Evolutionary conservation across 1,140 invertebrate species (phyloP).

Genomic region (Macrosteles quadrilineatus): DNA sequence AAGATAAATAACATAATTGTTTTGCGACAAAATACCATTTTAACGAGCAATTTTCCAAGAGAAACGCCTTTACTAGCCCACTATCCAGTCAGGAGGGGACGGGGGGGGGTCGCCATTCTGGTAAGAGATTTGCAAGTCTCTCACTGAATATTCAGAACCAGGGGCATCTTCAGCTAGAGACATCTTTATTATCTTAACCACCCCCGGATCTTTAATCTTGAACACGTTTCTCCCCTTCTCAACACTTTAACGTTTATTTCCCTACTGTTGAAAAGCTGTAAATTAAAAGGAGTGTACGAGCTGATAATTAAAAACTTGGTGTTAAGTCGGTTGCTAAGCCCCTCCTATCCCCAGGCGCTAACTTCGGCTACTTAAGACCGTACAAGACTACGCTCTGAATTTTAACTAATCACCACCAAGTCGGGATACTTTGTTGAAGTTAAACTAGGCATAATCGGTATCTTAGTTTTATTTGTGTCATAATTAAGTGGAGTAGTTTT

Average conservation of each 20-base stretch:
- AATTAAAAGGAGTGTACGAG: slow-evolving; percentile 32
- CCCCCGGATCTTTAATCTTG: slow-evolving; percentile 30
- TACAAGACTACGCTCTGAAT: no score
- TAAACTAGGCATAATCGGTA: no score
- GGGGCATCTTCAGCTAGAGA: slow-evolving; percentile 18
- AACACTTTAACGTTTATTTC: slow-evolving; percentile 28
- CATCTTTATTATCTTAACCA: slow-evolving; percentile 31
- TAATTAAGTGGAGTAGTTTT: no score
- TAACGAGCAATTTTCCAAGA: not conserved
- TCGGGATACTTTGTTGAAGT: no score
- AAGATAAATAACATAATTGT: no score
- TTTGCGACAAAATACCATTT: no score
- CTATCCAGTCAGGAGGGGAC: not conserved
- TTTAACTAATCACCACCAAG: no score
- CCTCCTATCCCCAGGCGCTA: not conserved
- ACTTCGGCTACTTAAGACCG: slow-evolving; percentile 19
- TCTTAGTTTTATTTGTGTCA: no score
- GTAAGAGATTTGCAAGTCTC: slow-evolving; percentile 24
- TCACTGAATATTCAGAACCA: slow-evolving; percentile 22
- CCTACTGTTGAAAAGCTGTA: slow-evolving; percentile 25
- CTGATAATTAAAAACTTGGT: slow-evolving; percentile 31
- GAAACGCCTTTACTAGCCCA: not conserved
- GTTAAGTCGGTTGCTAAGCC: not conserved
- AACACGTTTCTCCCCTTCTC: slow-evolving; percentile 25
- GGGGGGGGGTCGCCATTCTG: slow-evolving; percentile 12